phyloP scores from a whole-genome alignment of 2,113 vertebrate genomes.

The Pterocles burchelli region DNA sequence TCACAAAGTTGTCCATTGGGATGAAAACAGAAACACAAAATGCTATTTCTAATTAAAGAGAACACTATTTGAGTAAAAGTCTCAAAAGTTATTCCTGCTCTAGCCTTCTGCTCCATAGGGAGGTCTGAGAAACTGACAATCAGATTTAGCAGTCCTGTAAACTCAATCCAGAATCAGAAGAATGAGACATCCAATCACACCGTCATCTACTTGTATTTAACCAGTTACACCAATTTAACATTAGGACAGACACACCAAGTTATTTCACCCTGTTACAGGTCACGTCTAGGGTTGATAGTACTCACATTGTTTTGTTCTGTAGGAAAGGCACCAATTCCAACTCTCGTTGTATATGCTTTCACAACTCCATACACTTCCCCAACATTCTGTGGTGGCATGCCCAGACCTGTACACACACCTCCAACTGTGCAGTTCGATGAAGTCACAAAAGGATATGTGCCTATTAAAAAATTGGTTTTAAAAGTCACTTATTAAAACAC shows the following conservation, averaged over 20 bases:
- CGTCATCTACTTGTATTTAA: not conserved
- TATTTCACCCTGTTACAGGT: not conserved
- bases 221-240: not conserved
- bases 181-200: not conserved
- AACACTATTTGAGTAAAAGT: not conserved
- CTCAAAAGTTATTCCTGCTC: not conserved
- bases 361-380: slow-evolving; percentile 95
- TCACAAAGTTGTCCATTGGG: not conserved
- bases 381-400: slow-evolving; percentile 93
- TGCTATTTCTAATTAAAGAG: not conserved
- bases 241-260: not conserved
- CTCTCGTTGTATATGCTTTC: slow-evolving; percentile 94
- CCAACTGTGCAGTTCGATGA: slow-evolving; percentile 98
- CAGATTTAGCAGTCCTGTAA: not conserved
- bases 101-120: not conserved
- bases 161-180: not conserved
- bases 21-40: not conserved
- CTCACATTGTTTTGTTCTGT: slow-evolving; percentile 95
- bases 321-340: slow-evolving; percentile 96
- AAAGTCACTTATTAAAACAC: not conserved
- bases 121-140: not conserved
- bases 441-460: slow-evolving; percentile 96
- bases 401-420: slow-evolving; percentile 94
- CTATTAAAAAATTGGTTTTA: slow-evolving; percentile 52
- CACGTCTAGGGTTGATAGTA: not conserved